A percentile compares a stretch with the other conserved stretches of the same genome.
Conservation (phyloP, 2,113 vertebrate species). For the Theristicus caerulescens region DNA sequence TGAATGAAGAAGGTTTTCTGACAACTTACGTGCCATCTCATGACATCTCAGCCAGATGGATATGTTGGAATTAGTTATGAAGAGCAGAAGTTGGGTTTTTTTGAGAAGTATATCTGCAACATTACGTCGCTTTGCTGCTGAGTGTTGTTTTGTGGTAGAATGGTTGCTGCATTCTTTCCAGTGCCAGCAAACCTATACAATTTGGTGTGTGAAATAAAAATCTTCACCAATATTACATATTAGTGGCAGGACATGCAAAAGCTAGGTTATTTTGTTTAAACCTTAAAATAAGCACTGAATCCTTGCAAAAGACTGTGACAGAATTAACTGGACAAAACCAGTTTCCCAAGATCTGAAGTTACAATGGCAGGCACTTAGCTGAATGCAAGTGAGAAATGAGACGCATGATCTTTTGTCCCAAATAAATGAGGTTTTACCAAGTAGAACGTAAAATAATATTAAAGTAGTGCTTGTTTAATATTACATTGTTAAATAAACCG, state of each 20-base stretch:
- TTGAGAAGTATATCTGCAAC: not conserved
- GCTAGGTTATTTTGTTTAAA: not conserved
- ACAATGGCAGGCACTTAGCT: not conserved
- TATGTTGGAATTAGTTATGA: not conserved
- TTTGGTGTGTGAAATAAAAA: not conserved
- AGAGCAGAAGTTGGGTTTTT: not conserved
- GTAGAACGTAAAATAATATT: not conserved
- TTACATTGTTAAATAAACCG: not conserved
- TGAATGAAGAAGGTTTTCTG: not conserved
- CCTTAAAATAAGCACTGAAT: not conserved
- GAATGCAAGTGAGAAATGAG: not conserved
- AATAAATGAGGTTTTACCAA: not conserved
- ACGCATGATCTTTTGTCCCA: accelerated
- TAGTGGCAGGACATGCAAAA: not conserved
- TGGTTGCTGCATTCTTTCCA: not conserved
- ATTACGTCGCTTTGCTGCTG: not conserved
- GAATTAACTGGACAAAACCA: not conserved
- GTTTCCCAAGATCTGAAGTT: not conserved
- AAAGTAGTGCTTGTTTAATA: not conserved
- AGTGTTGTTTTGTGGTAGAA: not conserved
- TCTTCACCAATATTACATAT: not conserved
- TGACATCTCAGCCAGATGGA: not conserved
- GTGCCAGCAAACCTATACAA: not conserved
- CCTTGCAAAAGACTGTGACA: not conserved
- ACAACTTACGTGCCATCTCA: not conserved